phyloP scores from a whole-genome alignment of 1,140 invertebrate species.

The Gonioctena quinquepunctata region DNA sequence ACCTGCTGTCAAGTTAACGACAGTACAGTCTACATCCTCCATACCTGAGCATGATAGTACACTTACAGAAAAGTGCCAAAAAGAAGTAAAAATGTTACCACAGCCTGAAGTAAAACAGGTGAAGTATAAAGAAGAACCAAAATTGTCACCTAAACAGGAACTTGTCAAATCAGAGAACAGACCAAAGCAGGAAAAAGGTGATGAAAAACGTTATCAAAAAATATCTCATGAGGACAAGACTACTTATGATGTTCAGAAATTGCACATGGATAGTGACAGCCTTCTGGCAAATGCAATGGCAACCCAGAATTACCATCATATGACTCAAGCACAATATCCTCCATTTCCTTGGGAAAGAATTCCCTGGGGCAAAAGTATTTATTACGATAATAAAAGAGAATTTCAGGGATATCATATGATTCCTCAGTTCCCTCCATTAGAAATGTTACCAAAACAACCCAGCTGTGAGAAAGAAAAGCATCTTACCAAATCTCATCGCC shows the following conservation, averaged over 20 bases:
- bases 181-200: slow-evolving; percentile 40
- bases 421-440: slow-evolving; percentile 44
- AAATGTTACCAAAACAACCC: slow-evolving; percentile 49
- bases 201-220: slow-evolving; percentile 41
- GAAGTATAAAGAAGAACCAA: slow-evolving; percentile 54
- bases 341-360: slow-evolving; percentile 63
- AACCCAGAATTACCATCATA: slow-evolving; percentile 56
- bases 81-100: slow-evolving; percentile 33
- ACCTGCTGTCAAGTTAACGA: background rate
- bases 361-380: slow-evolving; percentile 45
- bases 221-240: slow-evolving; percentile 39
- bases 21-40: background rate
- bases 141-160: slow-evolving; percentile 44
- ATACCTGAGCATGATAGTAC: background rate
- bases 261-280: slow-evolving; percentile 55
- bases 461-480: slow-evolving; percentile 51
- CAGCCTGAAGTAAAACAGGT: slow-evolving; percentile 31
- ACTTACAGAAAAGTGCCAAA: slow-evolving; percentile 27
- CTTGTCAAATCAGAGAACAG: slow-evolving; percentile 50
- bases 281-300: slow-evolving; percentile 62
- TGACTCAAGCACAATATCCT: slow-evolving; percentile 64
- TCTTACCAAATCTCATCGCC: slow-evolving; percentile 46
- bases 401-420: slow-evolving; percentile 46
- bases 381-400: slow-evolving; percentile 47
- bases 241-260: slow-evolving; percentile 40